Percentiles rank a stretch among this genome's conserved stretches.
Evolutionary conservation across 2,888 invertebrate genomes (phyloP).

Genomic region (Parnassius glacialis): DNA sequence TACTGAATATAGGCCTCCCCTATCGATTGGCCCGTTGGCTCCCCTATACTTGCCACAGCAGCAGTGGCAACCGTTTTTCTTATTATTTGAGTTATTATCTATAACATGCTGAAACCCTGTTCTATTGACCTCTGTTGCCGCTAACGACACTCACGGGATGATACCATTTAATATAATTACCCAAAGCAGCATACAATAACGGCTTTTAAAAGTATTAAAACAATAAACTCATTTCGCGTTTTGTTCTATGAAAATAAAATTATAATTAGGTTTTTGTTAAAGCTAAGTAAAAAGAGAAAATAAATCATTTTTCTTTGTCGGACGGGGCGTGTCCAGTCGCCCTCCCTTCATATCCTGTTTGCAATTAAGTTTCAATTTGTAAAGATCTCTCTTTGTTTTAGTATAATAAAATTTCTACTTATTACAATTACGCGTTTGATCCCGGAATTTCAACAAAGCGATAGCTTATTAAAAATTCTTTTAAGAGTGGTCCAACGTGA

Average conservation of each 20-base stretch:
- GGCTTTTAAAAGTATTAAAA: not conserved
- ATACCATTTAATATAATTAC: too few species aligned
- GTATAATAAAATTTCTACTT: conserved; percentile 36
- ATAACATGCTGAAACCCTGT: too few species aligned
- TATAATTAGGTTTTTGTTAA: conserved; percentile 30
- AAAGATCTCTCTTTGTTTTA: conserved; percentile 41
- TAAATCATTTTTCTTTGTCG: conserved; percentile 45
- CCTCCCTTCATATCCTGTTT: conserved; percentile 37
- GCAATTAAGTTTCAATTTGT: conserved; percentile 45
- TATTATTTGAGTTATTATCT: too few species aligned
- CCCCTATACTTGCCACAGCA: too few species aligned
- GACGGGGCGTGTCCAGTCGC: conserved; percentile 26
- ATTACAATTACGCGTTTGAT: not conserved
- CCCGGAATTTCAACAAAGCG: not conserved
- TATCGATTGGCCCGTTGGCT: too few species aligned
- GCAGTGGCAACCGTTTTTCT: too few species aligned
- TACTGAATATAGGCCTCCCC: too few species aligned
- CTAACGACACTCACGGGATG: too few species aligned
- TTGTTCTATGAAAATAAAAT: conserved; percentile 14
- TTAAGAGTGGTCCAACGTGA: not conserved
- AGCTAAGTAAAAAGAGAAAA: conserved; percentile 41
- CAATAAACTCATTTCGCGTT: not conserved
- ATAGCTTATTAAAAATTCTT: conserved; percentile 7
- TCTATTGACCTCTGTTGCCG: too few species aligned
- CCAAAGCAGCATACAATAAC: too few species aligned